A percentile compares a stretch with the other conserved stretches of the same genome.
Conservation (phyloP, 2,113 vertebrate species). For the Dicerorhinus sumatrensis region DNA sequence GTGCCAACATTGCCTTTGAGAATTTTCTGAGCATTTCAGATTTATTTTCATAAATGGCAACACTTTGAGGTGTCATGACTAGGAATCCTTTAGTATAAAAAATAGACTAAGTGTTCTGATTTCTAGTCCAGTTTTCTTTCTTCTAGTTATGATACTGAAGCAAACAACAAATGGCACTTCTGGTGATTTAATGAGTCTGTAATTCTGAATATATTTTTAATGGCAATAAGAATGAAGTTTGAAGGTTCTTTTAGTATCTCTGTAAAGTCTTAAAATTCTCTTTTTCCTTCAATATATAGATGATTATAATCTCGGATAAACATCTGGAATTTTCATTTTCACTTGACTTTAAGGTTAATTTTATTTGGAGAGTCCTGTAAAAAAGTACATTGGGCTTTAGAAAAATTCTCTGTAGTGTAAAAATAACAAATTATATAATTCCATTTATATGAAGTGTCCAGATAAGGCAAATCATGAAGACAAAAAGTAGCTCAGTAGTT, state of each 20-base stretch:
- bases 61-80: not conserved
- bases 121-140: not conserved
- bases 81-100: not conserved
- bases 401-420: not conserved
- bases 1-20: slow-evolving; percentile 41
- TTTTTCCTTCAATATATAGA: not conserved
- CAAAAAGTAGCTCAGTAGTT: not conserved
- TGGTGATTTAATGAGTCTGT: not conserved
- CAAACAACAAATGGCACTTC: not conserved
- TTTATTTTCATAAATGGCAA: slow-evolving; percentile 4
- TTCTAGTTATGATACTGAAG: not conserved
- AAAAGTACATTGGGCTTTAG: not conserved
- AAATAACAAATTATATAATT: not conserved
- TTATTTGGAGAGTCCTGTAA: not conserved
- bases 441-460: not conserved
- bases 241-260: not conserved
- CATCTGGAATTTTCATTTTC: not conserved
- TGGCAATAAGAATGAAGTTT: not conserved
- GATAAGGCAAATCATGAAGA: not conserved
- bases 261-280: not conserved
- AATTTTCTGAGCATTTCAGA: slow-evolving; percentile 43
- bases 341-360: not conserved
- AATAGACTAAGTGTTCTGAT: not conserved
- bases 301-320: not conserved
- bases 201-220: not conserved